A percentile compares a stretch with the other conserved stretches of the same genome.
Conservation (phyloP, 1,140 invertebrate genomes). For the Physella acuta region DNA sequence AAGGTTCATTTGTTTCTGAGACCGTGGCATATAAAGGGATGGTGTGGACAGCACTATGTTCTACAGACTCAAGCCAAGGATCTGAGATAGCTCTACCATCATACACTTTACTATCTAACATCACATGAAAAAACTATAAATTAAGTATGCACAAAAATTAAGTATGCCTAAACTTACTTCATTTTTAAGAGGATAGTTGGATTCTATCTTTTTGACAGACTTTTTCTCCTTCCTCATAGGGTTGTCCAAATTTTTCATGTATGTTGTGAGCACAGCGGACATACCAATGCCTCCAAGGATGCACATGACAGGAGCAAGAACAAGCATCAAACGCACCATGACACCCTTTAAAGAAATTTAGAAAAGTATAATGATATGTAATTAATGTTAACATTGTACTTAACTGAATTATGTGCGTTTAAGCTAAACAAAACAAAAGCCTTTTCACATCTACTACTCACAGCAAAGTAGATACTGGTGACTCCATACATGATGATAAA, state of each 20-base stretch:
- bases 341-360: slow-evolving; percentile 76
- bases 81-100: too few species aligned
- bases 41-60: too few species aligned
- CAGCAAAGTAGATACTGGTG: slow-evolving; percentile 97
- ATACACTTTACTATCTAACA: too few species aligned
- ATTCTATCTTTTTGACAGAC: slow-evolving; percentile 17
- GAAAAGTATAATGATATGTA: too few species aligned
- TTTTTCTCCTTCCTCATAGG: slow-evolving; percentile 57
- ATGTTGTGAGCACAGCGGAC: slow-evolving; percentile 83
- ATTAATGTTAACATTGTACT: too few species aligned
- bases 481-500: slow-evolving; percentile 97
- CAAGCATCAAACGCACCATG: slow-evolving; percentile 97
- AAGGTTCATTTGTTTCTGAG: too few species aligned
- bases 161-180: slow-evolving; percentile 75
- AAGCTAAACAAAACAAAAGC: background rate
- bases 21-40: too few species aligned
- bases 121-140: too few species aligned
- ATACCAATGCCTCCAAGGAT: slow-evolving; percentile 92
- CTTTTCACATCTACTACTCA: too few species aligned
- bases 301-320: slow-evolving; percentile 96
- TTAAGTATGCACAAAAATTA: too few species aligned
- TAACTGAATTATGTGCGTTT: background rate
- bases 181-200: slow-evolving; percentile 80
- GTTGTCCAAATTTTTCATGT: slow-evolving; percentile 76
- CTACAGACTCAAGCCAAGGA: too few species aligned